Evolutionary conservation across 1,140 invertebrate species (phyloP).

Genomic region (Sminthurides bifidus): DNA sequence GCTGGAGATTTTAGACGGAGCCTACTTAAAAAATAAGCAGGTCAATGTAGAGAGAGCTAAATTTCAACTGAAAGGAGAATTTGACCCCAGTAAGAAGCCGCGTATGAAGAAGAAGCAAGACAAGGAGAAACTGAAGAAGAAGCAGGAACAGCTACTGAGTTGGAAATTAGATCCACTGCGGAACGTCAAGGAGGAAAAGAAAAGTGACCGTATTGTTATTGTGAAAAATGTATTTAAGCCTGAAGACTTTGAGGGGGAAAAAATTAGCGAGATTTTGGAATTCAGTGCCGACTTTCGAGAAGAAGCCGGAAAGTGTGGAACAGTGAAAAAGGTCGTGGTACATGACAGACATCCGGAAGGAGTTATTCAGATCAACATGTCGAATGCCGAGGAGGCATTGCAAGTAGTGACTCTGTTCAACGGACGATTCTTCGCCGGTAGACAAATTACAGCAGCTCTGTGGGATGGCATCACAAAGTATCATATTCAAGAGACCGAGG

Average conservation of each 20-base stretch:
- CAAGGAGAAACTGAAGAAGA: slow-evolving; percentile 79
- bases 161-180: slow-evolving; percentile 87
- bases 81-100: slow-evolving; percentile 85
- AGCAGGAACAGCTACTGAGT: slow-evolving; percentile 85
- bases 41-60: slow-evolving; percentile 82
- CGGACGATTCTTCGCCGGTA: slow-evolving; percentile 79
- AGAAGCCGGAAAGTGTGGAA: slow-evolving; percentile 82
- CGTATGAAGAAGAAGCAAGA: slow-evolving; percentile 83
- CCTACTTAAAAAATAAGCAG: slow-evolving; percentile 60
- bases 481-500: slow-evolving; percentile 77
- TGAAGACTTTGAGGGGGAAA: slow-evolving; percentile 73
- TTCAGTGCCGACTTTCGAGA: slow-evolving; percentile 80
- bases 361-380: slow-evolving; percentile 82
- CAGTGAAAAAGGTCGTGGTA: slow-evolving; percentile 80
- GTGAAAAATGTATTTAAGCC: slow-evolving; percentile 90
- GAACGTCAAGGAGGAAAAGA: slow-evolving; percentile 55
- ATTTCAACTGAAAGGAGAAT: slow-evolving; percentile 90
- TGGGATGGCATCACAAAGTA: slow-evolving; percentile 82
- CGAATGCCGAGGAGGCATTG: slow-evolving; percentile 80
- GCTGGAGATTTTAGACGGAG: slow-evolving; percentile 83
- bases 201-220: slow-evolving; percentile 81
- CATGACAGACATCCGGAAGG: slow-evolving; percentile 92
- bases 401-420: slow-evolving; percentile 76
- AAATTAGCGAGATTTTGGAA: slow-evolving; percentile 71
- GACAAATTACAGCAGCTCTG: slow-evolving; percentile 67